Evolutionary conservation across 2,113 vertebrate species (phyloP), one percentile per base, ranked within the genome.

Genomic region (Misgurnus mizolepis): DNA sequence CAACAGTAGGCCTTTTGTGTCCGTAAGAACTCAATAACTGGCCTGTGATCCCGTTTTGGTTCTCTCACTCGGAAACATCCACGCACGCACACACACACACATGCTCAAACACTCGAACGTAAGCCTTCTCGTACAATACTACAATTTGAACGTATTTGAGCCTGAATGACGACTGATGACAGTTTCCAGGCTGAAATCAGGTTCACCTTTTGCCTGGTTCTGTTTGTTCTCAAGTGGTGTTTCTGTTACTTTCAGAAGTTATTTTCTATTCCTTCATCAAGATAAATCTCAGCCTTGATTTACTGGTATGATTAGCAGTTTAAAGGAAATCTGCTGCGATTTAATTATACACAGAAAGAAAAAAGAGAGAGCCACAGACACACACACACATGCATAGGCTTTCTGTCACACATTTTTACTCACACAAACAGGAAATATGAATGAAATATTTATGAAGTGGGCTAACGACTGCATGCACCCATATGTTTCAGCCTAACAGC

Each of bases 1-100:
- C 89, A 95, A 98, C 97, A 96, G 95, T 94, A 93, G 86, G 43
- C 87, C 93, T 94, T 97, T 96, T 98, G 98, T 98, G 85, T 87
- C 90, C 87, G 88, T 85, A 90, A 91, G 93, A 90, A 93, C 93
- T 94, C 94, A 95, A 94, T 95, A 95, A 95, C 93, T 91, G 94
- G 87, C 93, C 94, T 91, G 92, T 91, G 92, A 94, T 95, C 93
- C 90, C 88, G 89, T 90, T 84, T 88, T 86, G 88, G 91, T 90
- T 91, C 91, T 88, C 93, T 91, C 91, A 89, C 92, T 88, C 92
- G 56, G 65, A 49, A 45, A 60, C 71, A 88, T 90, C 89, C 87
- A 89, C 92, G 87, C 91, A 40, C 62, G 50, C 60, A 60, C n/a
- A 91, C 92, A 93, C 89, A 90, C 91, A 89, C 90, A 75, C 53